A percentile compares a stretch with the other conserved stretches of the same genome.
phyloP scores from a whole-genome alignment of 1,140 invertebrate genomes.

The Orchesella cincta region DNA sequence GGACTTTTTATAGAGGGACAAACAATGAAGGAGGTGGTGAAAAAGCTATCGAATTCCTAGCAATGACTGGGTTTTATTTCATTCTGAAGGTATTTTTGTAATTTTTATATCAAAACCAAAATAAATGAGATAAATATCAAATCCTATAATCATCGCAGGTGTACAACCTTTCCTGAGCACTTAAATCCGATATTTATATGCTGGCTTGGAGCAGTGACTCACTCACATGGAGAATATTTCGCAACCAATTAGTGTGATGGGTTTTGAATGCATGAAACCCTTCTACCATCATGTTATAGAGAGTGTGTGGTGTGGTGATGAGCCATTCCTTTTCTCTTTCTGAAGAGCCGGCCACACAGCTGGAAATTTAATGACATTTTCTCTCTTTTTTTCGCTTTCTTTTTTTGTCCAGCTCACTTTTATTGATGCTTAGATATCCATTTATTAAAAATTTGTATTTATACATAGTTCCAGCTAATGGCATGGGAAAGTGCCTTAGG shows the following conservation, averaged over 20 bases:
- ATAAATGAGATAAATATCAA: too few relatives aligned
- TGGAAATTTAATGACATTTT: constrained; percentile 19
- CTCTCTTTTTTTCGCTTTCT: neutral
- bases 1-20: too few relatives aligned
- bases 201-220: neutral
- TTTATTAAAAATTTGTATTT: neutral
- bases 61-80: too few relatives aligned
- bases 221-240: neutral
- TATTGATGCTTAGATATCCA: neutral
- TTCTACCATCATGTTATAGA: too few relatives aligned
- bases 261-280: neutral
- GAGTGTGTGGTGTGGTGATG: too few relatives aligned
- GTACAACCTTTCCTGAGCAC: too few relatives aligned
- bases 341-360: constrained; percentile 6
- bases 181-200: neutral
- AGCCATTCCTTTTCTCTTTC: neutral
- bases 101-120: too few relatives aligned
- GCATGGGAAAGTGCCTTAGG: constrained; percentile 4
- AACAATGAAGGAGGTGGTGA: too few relatives aligned
- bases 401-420: too few relatives aligned
- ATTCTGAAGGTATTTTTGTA: too few relatives aligned
- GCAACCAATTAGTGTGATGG: constrained; percentile 17
- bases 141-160: too few relatives aligned
- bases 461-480: neutral
- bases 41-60: too few relatives aligned